These are phyloP conservation scores for Pseudococcus longispinus DNA, from an alignment of 2,888 invertebrate species.

Conservation along the genomic window DNA sequence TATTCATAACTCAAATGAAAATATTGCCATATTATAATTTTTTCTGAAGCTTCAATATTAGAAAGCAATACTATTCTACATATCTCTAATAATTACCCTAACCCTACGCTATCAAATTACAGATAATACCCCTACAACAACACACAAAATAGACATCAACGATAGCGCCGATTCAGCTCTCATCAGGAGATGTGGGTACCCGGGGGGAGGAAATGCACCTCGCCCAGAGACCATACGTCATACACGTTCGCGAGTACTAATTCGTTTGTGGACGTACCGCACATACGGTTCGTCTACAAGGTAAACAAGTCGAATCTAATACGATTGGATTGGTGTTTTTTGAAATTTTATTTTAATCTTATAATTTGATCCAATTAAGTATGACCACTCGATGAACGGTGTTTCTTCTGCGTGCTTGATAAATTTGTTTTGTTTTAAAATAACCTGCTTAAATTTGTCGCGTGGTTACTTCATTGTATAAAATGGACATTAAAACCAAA, in stretches of 20 bases:
- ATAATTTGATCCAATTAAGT: slow-evolving; percentile 4
- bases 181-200: background rate
- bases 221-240: background rate
- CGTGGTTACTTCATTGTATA: background rate
- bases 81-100: too few relatives aligned
- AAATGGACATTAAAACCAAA: background rate
- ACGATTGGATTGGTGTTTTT: background rate
- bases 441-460: background rate
- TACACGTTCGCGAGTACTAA: background rate
- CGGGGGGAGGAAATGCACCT: background rate
- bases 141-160: background rate
- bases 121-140: background rate
- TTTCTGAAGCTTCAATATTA: too few relatives aligned
- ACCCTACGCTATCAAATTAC: background rate
- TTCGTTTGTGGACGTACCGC: background rate
- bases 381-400: background rate
- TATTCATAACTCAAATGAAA: too few relatives aligned
- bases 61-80: too few relatives aligned
- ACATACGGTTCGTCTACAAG: slow-evolving; percentile 3
- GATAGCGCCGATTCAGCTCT: background rate
- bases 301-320: background rate
- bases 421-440: background rate
- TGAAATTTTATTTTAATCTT: background rate
- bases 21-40: too few relatives aligned
- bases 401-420: background rate